Percentiles rank a stretch among this genome's conserved stretches.
These are phyloP conservation scores for Drosophila helvetica DNA, from an alignment of 2,888 invertebrate species.

Conservation along the genomic window DNA sequence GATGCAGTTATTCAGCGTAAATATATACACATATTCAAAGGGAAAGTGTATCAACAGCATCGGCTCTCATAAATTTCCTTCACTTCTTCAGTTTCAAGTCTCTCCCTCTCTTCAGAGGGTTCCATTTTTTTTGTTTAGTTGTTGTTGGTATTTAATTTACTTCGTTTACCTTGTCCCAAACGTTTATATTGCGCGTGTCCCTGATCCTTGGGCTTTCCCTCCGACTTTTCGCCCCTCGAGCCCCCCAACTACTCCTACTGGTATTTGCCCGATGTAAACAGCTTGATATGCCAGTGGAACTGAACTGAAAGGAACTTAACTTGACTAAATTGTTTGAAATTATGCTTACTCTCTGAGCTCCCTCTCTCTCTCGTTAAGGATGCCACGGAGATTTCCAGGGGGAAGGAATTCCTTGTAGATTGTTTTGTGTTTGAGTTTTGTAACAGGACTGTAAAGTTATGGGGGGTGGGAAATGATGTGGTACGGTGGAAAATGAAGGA, in stretches of 20 bases:
- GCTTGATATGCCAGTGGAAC: conserved; percentile 56
- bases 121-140: conserved; percentile 16
- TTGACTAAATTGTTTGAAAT: conserved; percentile 62
- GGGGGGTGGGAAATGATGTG: neutral
- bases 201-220: conserved; percentile 46
- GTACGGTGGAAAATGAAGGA: too few relatives aligned
- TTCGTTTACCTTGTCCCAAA: conserved; percentile 58
- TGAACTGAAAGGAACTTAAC: conserved; percentile 27
- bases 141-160: conserved; percentile 61
- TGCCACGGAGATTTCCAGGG: conserved; percentile 6
- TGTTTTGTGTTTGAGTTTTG: neutral
- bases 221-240: conserved; percentile 1
- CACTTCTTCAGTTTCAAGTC: neutral
- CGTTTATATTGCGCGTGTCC: conserved; percentile 45
- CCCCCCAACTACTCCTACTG: neutral
- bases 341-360: conserved; percentile 25
- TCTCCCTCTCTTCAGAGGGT: conserved; percentile 2
- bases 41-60: neutral
- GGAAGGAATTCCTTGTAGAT: neutral
- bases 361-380: conserved; percentile 14
- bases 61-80: neutral
- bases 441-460: conserved; percentile 9
- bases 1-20: too few relatives aligned
- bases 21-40: neutral
- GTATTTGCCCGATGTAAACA: conserved; percentile 60